phyloP scores from a whole-genome alignment of 2,113 vertebrate genomes.

The Paratilapia polleni region DNA sequence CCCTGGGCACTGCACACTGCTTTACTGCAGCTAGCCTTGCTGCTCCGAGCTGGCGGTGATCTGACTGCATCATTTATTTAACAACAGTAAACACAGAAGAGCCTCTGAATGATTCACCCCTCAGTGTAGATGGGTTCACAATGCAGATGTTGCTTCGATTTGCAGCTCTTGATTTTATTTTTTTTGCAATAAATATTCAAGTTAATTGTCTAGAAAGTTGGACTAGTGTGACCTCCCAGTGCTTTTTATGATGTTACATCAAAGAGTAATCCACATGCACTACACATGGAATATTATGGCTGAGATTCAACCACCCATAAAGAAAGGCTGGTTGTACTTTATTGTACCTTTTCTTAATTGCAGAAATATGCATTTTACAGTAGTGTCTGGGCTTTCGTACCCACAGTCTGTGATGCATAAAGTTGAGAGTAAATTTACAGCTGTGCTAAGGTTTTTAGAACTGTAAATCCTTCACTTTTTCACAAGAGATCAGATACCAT shows the following conservation, averaged over 20 bases:
- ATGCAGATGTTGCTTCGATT: neutral
- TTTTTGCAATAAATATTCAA: neutral
- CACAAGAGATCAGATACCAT: neutral
- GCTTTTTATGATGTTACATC: neutral
- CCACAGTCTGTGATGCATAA: neutral
- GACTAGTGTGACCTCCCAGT: neutral
- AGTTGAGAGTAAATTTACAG: neutral
- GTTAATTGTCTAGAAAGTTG: neutral
- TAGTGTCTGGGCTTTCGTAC: neutral
- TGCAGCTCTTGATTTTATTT: neutral
- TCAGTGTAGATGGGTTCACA: slow-evolving; percentile 1
- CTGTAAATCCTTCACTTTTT: slow-evolving; percentile 2
- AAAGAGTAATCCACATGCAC: neutral
- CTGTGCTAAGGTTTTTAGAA: neutral
- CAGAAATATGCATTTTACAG: neutral
- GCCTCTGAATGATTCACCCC: slow-evolving; percentile 42
- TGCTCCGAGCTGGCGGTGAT: slow-evolving; percentile 29
- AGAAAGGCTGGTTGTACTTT: neutral
- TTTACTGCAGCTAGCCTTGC: slow-evolving; percentile 37
- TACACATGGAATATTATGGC: neutral
- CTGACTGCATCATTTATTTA: slow-evolving; percentile 64
- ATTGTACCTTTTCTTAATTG: neutral
- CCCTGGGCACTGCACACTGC: slow-evolving; percentile 16
- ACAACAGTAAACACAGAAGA: slow-evolving; percentile 50
- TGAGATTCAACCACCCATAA: neutral